Conservation (phyloP, 2,797 vertebrate genomes). For the Pitangus sulphuratus region DNA sequence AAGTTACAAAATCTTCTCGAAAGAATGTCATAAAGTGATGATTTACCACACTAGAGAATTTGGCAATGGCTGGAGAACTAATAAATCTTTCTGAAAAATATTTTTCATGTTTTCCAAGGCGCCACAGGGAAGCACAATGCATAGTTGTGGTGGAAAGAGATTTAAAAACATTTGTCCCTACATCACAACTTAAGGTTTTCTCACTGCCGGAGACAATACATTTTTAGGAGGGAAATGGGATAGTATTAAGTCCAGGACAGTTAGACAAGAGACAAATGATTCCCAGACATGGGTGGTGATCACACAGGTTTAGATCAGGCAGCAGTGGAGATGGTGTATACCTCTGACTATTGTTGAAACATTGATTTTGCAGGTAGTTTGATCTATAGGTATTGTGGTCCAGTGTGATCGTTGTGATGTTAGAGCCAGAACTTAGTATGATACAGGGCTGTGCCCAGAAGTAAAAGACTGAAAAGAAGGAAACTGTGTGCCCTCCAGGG, state of each 20-base stretch:
- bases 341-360: not conserved
- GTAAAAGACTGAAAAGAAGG: not conserved
- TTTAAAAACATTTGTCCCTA: constrained; percentile 5
- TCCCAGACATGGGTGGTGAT: not conserved
- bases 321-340: not conserved
- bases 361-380: not conserved
- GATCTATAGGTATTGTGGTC: not conserved
- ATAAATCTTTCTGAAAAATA: constrained; percentile 31
- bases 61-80: not conserved
- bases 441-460: not conserved
- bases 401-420: not conserved
- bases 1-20: constrained; percentile 38
- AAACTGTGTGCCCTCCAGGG: not conserved
- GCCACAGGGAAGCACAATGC: not conserved
- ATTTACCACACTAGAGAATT: constrained; percentile 41
- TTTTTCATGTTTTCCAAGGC: constrained; percentile 26
- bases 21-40: constrained; percentile 34
- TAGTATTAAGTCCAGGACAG: not conserved
- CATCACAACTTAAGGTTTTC: not conserved
- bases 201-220: not conserved
- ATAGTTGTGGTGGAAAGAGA: not conserved
- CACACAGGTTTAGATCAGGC: not conserved
- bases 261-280: not conserved
- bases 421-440: not conserved
- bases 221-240: not conserved